A percentile compares a stretch with the other conserved stretches of the same genome.
Conservation (phyloP, 2,797 vertebrate species). For the Mormyrus hasselquistii region DNA sequence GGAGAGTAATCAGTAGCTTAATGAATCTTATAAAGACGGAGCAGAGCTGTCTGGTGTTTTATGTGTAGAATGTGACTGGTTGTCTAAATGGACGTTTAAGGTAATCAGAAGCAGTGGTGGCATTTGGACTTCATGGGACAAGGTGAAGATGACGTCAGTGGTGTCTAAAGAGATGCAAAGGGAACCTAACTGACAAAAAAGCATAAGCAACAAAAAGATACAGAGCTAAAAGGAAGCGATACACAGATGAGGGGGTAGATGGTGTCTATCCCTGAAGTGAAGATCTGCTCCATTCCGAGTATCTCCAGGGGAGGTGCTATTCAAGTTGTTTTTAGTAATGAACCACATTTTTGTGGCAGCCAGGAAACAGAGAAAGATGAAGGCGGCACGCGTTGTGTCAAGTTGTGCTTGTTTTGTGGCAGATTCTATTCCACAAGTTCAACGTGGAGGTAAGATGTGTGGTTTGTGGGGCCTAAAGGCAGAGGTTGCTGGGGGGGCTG, state of each 20-base stretch:
- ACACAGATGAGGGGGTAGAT: neutral
- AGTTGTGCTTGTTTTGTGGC: neutral
- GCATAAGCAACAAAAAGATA: neutral
- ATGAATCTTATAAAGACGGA: neutral
- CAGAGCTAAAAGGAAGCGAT: neutral
- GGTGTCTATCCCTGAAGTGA: neutral
- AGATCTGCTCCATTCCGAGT: neutral
- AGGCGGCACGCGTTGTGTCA: neutral
- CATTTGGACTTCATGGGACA: neutral
- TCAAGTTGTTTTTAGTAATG: neutral
- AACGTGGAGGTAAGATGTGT: neutral
- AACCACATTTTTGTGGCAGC: neutral
- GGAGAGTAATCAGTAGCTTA: neutral
- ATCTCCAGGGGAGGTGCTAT: neutral
- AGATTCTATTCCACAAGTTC: neutral
- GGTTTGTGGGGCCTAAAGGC: neutral
- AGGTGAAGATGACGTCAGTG: neutral
- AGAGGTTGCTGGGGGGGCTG: neutral
- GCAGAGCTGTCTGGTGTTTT: neutral
- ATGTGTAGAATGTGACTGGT: slow-evolving; percentile 5
- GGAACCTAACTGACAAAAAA: neutral
- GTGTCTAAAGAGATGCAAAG: neutral
- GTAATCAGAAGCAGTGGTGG: neutral
- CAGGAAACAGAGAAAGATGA: neutral
- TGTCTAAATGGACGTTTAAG: neutral